Conservation (phyloP, 2,888 invertebrate genomes). For the Ennomos fuscantarius region DNA sequence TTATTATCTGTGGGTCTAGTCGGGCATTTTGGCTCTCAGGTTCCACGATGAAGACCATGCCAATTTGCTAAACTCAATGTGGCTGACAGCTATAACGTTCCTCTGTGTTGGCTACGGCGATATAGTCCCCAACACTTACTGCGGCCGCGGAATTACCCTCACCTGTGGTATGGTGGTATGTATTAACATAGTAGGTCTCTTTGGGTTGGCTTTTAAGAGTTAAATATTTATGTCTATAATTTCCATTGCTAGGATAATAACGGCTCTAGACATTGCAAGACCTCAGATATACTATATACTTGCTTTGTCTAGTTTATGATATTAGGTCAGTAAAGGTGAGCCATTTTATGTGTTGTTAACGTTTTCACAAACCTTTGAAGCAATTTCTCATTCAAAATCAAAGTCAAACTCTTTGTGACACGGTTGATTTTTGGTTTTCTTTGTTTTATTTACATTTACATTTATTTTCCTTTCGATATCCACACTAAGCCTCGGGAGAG, state of each 20-base stretch:
- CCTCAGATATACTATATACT: constrained; percentile 48
- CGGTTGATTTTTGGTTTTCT: constrained; percentile 51
- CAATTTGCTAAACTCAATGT: constrained; percentile 99
- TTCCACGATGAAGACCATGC: constrained; percentile 99
- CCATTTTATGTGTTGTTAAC: constrained; percentile 80
- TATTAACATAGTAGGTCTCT: constrained; percentile 75
- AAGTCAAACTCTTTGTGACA: constrained; percentile 80
- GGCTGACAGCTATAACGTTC: constrained; percentile 99
- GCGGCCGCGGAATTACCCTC: constrained; percentile 99
- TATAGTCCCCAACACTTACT: constrained; percentile 99
- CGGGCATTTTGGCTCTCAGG: constrained; percentile 88
- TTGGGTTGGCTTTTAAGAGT: constrained; percentile 60
- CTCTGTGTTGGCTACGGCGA: constrained; percentile 99
- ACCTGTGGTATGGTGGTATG: constrained; percentile 99
- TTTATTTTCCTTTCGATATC: constrained; percentile 53
- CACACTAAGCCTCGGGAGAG: constrained; percentile 44
- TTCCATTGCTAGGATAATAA: constrained; percentile 45
- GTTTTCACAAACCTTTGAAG: constrained; percentile 59
- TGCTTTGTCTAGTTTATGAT: constrained; percentile 65
- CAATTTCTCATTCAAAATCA: constrained; percentile 68
- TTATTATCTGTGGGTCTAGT: constrained; percentile 81
- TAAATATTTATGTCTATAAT: constrained; percentile 46
- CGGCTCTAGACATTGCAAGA: constrained; percentile 67
- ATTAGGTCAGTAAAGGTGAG: constrained; percentile 81
- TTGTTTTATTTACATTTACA: constrained; percentile 53